These are phyloP conservation scores for Gadopsis bispinosus DNA, from an alignment of 2,797 vertebrate genomes.

Conservation along the genomic window DNA sequence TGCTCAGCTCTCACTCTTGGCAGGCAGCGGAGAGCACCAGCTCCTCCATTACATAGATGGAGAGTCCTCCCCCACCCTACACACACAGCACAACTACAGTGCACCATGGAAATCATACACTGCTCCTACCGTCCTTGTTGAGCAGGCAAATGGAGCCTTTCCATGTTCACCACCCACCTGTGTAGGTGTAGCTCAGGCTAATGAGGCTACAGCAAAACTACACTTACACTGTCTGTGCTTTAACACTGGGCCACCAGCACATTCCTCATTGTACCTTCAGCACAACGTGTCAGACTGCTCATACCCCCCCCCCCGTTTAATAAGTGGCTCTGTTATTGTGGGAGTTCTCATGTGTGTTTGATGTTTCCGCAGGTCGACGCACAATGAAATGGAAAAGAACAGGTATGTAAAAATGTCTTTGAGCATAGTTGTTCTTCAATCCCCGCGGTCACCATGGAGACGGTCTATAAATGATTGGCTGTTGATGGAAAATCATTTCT, in stretches of 20 bases:
- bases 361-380: conserved; percentile 90
- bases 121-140: conserved; percentile 26
- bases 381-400: conserved; percentile 99
- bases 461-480: conserved; percentile 1
- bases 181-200: conserved; percentile 18
- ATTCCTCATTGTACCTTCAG: no score
- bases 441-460: background rate
- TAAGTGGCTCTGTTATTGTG: conserved; percentile 39
- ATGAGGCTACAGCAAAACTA: background rate
- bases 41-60: conserved; percentile 70
- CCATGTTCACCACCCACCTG: background rate
- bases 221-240: no score
- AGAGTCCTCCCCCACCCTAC: conserved; percentile 56
- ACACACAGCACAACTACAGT: conserved; percentile 28
- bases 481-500: background rate
- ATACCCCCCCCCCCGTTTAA: conserved; percentile 49
- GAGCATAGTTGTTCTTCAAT: conserved; percentile 1
- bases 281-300: no score
- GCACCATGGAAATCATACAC: conserved; percentile 46
- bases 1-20: conserved; percentile 67
- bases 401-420: conserved; percentile 83
- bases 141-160: conserved; percentile 42
- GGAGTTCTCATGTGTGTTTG: conserved; percentile 50
- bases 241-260: no score
- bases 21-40: conserved; percentile 70